Base-by-base conservation (phyloP, 2,888 invertebrate species). In the Heliconius ethilla region DNA sequence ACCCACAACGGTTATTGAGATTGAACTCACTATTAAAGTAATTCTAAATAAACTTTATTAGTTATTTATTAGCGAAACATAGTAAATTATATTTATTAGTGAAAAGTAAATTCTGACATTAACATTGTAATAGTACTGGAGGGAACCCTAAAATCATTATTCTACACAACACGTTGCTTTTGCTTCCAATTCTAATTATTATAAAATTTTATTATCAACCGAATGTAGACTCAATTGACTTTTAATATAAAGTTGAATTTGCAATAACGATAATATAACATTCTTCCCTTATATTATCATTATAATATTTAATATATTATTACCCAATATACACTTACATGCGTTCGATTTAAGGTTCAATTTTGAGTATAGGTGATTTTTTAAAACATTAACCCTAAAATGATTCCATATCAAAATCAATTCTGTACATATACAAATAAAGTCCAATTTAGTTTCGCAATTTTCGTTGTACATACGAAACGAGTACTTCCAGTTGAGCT, bases 91-190 rank as follows among this genome's bases (percentile, higher is more conserved):
- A 29, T 70, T 70, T 70, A 70, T 70, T 51, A 70, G 10, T 25
- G 25, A 69, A 69, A 45, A 69, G n/a, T 45, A 65, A 15, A 40
- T 33, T 51, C 40, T 33, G 70, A 70, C 15, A 76, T 70, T 63
- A 25, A 25, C 22, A 66, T 59, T 29, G 15, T 62, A 79, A 78
- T 73, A 73, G 69, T 59, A 80, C 70, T 66, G 78, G 78, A 78
- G 70, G 25, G 74, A 69, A 76, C 75, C 76, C 78, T 81, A 72
- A 78, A 78, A 79, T 75, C 66, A 81, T 79, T 79, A 75, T 81
- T 78, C 81, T 37, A 77, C 59, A 76, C 70, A 79, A 72, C 76
- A 78, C 70, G 76, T 75, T 75, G 78, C 70, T 76, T 78, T 78
- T 63, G 63, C 70, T 78, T 79, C 77, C 78, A 81, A 79, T 81